A percentile compares a stretch with the other conserved stretches of the same genome.
Evolutionary conservation across 2,113 vertebrate species (phyloP).

Genomic region (Gymnocephalus cernua): DNA sequence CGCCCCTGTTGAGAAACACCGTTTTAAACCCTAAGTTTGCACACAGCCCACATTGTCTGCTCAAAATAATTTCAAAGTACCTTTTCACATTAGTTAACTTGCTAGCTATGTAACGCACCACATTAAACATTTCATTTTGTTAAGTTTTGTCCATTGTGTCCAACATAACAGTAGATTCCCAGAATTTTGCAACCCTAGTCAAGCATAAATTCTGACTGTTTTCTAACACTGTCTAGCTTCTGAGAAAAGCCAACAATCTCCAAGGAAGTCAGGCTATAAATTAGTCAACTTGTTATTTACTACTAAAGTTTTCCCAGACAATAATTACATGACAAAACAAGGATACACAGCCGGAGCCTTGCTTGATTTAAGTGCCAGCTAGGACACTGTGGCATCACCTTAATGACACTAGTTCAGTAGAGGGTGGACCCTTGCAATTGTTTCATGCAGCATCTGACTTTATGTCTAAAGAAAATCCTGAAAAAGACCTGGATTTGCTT

Average conservation of each 20-base stretch:
- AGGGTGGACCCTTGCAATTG: slow-evolving; percentile 11
- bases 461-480: background rate
- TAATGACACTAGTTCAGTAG: slow-evolving; percentile 17
- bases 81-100: too few species aligned
- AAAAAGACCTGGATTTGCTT: background rate
- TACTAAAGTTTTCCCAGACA: slow-evolving; percentile 54
- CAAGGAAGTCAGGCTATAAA: slow-evolving; percentile 49
- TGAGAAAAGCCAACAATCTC: slow-evolving; percentile 48
- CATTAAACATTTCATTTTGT: too few species aligned
- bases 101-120: too few species aligned
- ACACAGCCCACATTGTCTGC: too few species aligned
- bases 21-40: too few species aligned
- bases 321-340: slow-evolving; percentile 66
- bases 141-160: too few species aligned
- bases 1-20: too few species aligned
- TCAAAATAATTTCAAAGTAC: too few species aligned
- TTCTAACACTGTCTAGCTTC: slow-evolving; percentile 33
- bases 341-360: slow-evolving; percentile 46
- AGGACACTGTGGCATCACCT: slow-evolving; percentile 43
- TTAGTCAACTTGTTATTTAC: slow-evolving; percentile 62
- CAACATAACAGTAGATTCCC: too few species aligned
- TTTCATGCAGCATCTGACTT: background rate
- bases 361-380: slow-evolving; percentile 59
- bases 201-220: slow-evolving; percentile 27
- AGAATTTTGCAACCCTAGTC: background rate